Evolutionary conservation across 2,888 invertebrate genomes (phyloP).

Genomic region (Asteroscopus sphinx): DNA sequence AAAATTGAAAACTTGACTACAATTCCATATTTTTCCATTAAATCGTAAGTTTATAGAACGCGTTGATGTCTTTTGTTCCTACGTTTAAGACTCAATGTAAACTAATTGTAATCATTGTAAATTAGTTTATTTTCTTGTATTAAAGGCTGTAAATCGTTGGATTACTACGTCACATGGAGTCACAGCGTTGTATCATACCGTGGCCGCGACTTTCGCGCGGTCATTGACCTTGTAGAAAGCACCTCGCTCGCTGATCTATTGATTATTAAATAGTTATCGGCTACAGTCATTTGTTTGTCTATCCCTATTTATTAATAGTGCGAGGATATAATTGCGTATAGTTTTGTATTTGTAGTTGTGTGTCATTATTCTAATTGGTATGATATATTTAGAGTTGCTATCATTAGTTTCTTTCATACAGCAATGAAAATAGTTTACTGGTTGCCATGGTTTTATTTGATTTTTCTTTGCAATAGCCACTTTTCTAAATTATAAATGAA

Average conservation of each 20-base stretch:
- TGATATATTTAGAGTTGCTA: too few species aligned
- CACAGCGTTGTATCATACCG: constrained; percentile 57
- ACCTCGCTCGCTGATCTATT: constrained; percentile 51
- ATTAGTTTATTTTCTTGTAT: constrained; percentile 9
- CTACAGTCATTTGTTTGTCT: constrained; percentile 27
- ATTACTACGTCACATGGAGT: constrained; percentile 39
- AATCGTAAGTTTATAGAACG: constrained; percentile 16
- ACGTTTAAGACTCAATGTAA: not conserved
- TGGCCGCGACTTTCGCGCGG: constrained; percentile 68
- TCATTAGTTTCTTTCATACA: too few species aligned
- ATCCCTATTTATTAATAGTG: constrained; percentile 37
- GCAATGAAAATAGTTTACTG: too few species aligned
- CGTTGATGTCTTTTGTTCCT: constrained; percentile 51
- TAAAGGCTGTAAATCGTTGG: constrained; percentile 26
- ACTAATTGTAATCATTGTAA: not conserved
- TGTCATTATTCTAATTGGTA: too few species aligned
- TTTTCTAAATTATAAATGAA: too few species aligned
- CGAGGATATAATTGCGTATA: not conserved
- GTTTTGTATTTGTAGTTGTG: too few species aligned
- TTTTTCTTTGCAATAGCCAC: too few species aligned
- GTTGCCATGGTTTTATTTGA: too few species aligned
- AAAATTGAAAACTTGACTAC: constrained; percentile 1
- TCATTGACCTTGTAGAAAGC: constrained; percentile 74
- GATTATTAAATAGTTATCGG: constrained; percentile 51
- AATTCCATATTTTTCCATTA: not conserved